Conservation (phyloP, 2,113 vertebrate genomes). For the Vombatus ursinus region DNA sequence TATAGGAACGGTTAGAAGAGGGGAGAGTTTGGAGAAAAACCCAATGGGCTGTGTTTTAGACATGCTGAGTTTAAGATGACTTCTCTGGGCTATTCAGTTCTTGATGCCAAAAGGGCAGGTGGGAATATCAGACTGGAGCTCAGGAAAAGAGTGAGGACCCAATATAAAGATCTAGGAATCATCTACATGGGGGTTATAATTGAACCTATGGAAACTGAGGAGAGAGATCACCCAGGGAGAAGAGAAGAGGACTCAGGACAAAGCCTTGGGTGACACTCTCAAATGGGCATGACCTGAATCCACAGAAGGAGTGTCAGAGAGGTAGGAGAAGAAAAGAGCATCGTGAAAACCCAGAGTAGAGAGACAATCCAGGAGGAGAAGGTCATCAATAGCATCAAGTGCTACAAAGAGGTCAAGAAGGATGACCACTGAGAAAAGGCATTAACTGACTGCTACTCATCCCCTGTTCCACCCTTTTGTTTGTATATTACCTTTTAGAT, state of each 20-base stretch:
- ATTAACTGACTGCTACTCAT: background rate
- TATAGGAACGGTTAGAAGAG: background rate
- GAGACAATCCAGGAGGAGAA: background rate
- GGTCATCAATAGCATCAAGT: background rate
- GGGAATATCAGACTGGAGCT: background rate
- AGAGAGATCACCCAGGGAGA: too few relatives aligned
- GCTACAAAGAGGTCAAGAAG: background rate
- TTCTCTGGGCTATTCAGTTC: background rate
- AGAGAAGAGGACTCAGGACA: too few relatives aligned
- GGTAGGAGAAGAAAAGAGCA: background rate
- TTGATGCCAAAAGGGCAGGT: background rate
- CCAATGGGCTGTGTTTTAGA: background rate
- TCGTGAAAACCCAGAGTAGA: background rate
- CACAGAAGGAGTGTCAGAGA: background rate
- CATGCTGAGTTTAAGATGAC: background rate
- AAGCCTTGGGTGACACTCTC: background rate
- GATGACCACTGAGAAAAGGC: background rate
- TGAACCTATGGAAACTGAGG: too few relatives aligned
- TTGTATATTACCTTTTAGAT: background rate
- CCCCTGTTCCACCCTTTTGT: too few relatives aligned
- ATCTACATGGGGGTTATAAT: background rate
- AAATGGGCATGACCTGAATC: background rate
- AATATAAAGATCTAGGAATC: background rate
- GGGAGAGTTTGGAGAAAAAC: background rate
- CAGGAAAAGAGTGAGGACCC: background rate